Conservation (phyloP, 2,888 invertebrate genomes). For the Hydrotaea cyrtoneurina region DNA sequence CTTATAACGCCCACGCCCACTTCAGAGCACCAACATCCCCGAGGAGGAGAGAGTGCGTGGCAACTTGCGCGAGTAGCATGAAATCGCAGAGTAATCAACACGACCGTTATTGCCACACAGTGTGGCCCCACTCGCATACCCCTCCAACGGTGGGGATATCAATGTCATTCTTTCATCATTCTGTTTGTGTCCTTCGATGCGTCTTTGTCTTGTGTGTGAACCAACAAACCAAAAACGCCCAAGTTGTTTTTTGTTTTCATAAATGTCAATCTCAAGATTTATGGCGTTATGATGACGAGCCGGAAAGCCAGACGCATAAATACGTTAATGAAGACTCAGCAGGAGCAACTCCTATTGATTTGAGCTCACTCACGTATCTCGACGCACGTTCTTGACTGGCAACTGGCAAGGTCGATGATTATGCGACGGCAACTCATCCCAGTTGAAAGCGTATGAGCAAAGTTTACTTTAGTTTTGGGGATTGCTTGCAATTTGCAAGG, state of each 20-base stretch:
- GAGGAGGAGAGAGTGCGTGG: not conserved
- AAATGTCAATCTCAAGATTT: slow-evolving; percentile 51
- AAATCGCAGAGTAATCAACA: slow-evolving; percentile 25
- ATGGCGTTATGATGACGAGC: slow-evolving; percentile 39
- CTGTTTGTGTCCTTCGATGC: not conserved
- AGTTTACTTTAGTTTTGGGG: not conserved
- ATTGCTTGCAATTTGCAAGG: not conserved
- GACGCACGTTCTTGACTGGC: too few species aligned
- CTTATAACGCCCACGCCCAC: not conserved
- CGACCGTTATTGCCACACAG: not conserved
- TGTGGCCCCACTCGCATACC: not conserved
- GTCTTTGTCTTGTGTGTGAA: not conserved
- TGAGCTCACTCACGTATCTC: not conserved
- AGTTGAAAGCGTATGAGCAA: not conserved
- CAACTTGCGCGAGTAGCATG: not conserved
- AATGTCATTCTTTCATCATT: slow-evolving; percentile 26
- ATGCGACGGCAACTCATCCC: not conserved
- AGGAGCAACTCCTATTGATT: slow-evolving; percentile 13
- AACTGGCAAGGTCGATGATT: not conserved
- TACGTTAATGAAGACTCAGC: slow-evolving; percentile 20
- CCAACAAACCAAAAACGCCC: not conserved
- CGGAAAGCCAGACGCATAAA: not conserved
- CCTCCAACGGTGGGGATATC: slow-evolving; percentile 1
- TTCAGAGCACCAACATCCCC: not conserved
- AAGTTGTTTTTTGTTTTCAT: slow-evolving; percentile 33